A percentile compares a stretch with the other conserved stretches of the same genome.
phyloP scores from a whole-genome alignment of 2,797 vertebrate genomes.

The Champsocephalus esox region DNA sequence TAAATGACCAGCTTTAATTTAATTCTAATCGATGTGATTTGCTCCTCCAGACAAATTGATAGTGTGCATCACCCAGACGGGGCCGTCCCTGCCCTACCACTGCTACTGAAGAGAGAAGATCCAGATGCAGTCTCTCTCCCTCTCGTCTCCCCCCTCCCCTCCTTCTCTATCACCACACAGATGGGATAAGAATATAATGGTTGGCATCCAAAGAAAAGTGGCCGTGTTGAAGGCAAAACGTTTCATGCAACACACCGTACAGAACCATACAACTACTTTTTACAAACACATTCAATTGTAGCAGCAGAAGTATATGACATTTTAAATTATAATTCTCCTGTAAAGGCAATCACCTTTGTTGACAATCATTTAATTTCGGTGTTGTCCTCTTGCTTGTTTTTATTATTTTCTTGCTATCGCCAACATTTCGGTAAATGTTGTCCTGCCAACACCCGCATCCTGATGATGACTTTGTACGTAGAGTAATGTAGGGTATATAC shows the following conservation, averaged over 20 bases:
- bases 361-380: constrained; percentile 82
- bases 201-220: constrained; percentile 80
- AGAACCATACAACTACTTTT: constrained; percentile 46
- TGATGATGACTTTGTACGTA: constrained; percentile 66
- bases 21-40: neutral
- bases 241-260: constrained; percentile 43
- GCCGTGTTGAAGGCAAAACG: constrained; percentile 61
- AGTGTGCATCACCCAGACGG: constrained; percentile 85
- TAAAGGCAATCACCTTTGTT: constrained; percentile 80
- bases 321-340: constrained; percentile 77
- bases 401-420: constrained; percentile 30
- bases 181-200: constrained; percentile 68
- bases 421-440: constrained; percentile 41
- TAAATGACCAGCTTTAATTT: neutral
- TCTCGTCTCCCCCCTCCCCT: neutral
- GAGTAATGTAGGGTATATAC: constrained; percentile 75
- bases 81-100: constrained; percentile 82
- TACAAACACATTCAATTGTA: constrained; percentile 70
- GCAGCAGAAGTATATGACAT: constrained; percentile 78
- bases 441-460: constrained; percentile 69
- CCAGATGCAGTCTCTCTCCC: constrained; percentile 62
- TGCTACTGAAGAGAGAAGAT: constrained; percentile 85
- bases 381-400: constrained; percentile 60
- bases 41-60: constrained; percentile 85
- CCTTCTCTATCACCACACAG: constrained; percentile 45